Evolutionary conservation across 1,140 invertebrate genomes (phyloP).

Genomic region (Drepana arcuata): DNA sequence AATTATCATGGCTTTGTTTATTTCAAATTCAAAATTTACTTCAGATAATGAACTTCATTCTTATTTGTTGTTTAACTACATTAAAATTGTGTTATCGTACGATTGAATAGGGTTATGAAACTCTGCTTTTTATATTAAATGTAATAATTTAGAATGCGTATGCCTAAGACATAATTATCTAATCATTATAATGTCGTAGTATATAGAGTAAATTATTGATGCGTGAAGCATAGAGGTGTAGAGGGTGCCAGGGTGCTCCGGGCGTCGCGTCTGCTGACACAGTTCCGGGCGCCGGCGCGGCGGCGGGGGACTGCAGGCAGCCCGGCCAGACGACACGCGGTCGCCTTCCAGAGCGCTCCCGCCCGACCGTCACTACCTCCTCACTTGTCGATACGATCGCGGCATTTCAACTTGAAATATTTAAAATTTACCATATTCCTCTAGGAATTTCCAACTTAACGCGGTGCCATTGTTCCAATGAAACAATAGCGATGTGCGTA

Average conservation of each 20-base stretch:
- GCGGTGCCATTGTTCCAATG: constrained; percentile 36
- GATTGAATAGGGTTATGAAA: too few species aligned
- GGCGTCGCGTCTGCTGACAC: constrained; percentile 54
- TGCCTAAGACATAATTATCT: too few species aligned
- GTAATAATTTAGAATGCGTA: too few species aligned
- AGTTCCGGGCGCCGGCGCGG: constrained; percentile 66
- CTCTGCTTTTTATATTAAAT: too few species aligned
- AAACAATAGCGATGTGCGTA: constrained; percentile 43
- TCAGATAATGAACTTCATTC: too few species aligned
- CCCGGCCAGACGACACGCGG: constrained; percentile 63
- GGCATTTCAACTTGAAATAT: constrained; percentile 21
- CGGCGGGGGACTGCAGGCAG: constrained; percentile 47
- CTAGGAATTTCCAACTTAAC: too few species aligned
- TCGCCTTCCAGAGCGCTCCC: constrained; percentile 39
- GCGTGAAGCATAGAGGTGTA: constrained; percentile 49
- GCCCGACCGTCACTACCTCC: constrained; percentile 25
- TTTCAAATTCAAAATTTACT: too few species aligned
- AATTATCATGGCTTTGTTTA: too few species aligned
- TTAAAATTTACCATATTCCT: too few species aligned
- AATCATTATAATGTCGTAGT: too few species aligned
- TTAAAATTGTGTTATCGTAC: too few species aligned
- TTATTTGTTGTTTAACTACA: too few species aligned
- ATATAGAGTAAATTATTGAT: constrained; percentile 46
- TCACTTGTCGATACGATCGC: constrained; percentile 12
- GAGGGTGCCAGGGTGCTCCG: constrained; percentile 36